A percentile compares a stretch with the other conserved stretches of the same genome.
phyloP scores from a whole-genome alignment of 2,888 invertebrate genomes.

The Rhodophaea formosa region DNA sequence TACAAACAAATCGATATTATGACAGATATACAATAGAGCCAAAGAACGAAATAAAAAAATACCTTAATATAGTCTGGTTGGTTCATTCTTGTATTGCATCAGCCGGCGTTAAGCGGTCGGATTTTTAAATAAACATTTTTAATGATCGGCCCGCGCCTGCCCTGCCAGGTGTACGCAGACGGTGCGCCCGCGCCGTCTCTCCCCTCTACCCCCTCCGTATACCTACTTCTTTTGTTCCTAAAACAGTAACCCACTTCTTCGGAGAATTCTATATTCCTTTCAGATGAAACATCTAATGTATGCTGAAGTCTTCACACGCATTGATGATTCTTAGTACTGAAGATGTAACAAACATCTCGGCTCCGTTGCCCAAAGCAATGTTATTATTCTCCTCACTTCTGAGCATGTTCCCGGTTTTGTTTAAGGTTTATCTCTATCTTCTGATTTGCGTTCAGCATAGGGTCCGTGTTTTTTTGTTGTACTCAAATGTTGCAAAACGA shows the following conservation, averaged over 20 bases:
- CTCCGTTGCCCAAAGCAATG: too few relatives aligned
- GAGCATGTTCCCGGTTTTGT: too few relatives aligned
- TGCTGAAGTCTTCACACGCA: constrained; percentile 12
- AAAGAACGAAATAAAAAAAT: not conserved
- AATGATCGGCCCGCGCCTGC: constrained; percentile 76
- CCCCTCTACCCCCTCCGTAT: constrained; percentile 38
- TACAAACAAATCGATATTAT: not conserved
- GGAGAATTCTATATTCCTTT: constrained; percentile 36
- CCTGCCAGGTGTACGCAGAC: constrained; percentile 76
- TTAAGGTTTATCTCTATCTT: too few relatives aligned
- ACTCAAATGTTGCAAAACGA: too few relatives aligned
- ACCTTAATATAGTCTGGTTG: constrained; percentile 30
- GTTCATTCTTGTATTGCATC: constrained; percentile 46
- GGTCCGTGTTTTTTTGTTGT: too few relatives aligned
- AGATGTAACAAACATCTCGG: not conserved
- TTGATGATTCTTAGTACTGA: not conserved
- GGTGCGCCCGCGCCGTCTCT: constrained; percentile 56
- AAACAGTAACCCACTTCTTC: constrained; percentile 70
- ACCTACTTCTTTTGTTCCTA: constrained; percentile 72
- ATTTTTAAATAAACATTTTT: constrained; percentile 82
- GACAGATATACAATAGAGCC: not conserved
- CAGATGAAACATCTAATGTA: constrained; percentile 26
- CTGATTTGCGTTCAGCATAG: too few relatives aligned
- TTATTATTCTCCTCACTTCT: too few relatives aligned
- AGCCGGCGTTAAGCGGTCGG: constrained; percentile 75